phyloP scores from a whole-genome alignment of 2,113 vertebrate species.

The Caracal caracal region DNA sequence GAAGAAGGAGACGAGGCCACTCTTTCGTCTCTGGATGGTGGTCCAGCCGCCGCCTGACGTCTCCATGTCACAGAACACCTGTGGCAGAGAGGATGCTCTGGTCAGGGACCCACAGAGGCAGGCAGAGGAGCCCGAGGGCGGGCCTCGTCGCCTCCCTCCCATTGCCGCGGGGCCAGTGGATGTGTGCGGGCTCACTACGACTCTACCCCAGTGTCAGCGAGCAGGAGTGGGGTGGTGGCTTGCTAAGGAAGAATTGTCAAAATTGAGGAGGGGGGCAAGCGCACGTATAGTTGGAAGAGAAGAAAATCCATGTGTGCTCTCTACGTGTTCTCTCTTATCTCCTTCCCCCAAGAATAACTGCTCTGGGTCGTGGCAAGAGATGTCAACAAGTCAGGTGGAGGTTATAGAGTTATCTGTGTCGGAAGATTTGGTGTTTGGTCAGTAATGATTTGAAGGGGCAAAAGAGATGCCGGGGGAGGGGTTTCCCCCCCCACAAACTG shows the following conservation, averaged over 20 bases:
- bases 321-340: not conserved
- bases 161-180: not conserved
- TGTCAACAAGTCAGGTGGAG: not conserved
- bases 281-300: not conserved
- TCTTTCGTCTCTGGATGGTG: slow-evolving; percentile 94
- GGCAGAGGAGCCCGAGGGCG: not conserved
- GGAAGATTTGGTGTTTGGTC: not conserved
- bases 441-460: not conserved
- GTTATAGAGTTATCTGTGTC: not conserved
- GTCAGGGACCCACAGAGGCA: not conserved
- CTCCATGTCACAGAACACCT: slow-evolving; percentile 98
- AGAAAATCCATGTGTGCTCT: not conserved
- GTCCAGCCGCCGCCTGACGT: slow-evolving; percentile 97
- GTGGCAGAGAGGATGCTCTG: not conserved
- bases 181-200: accelerated
- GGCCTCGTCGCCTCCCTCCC: not conserved
- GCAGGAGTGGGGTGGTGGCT: not conserved
- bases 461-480: not conserved
- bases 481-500: not conserved
- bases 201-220: not conserved
- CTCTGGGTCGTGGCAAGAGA: not conserved
- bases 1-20: slow-evolving; percentile 94
- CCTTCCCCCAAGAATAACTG: not conserved
- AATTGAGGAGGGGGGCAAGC: too few relatives aligned
- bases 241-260: not conserved